Evolutionary conservation across 2,113 vertebrate genomes (phyloP), one percentile per base, ranked within the genome.

Genomic region (Pogonocichla stellata): DNA sequence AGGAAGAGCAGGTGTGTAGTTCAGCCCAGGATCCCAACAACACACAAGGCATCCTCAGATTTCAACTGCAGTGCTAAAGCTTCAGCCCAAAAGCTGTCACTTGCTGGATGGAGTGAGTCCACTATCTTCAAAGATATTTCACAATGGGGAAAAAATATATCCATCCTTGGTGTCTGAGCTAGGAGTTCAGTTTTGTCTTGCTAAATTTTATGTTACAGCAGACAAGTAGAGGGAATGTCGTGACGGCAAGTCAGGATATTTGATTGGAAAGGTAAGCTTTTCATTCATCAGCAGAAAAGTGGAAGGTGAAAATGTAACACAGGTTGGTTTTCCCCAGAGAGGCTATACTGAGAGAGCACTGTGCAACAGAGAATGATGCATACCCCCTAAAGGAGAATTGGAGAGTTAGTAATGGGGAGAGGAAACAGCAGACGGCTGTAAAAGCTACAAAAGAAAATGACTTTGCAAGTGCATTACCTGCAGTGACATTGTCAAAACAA

Each of bases 401-500:
- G 11, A 53, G 50, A 36, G n/a, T 33, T 69, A 72, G 85, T 18
- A 82, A 67, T 9, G 61, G 36, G 28, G 48, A 85, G 12, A 95
- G 17, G 47, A 87, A 58, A 61, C 12, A 69, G 74, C 11, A 73
- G 53, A 88, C 18, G 73, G 5, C 26, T 80, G 42, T 79, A 72
- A 69, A 87, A 69, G 8, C 45, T 80, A 56, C 38, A 72, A 48
- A 58, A 65, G 71, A 72, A 94, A 92, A 88, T 31, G 4, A 58
- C 53, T 89, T 83, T 86, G 25, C n/a, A 53, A 86, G 77, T 66
- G 47, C 34, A 74, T 91, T 93, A 77, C 28, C 42, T 57, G 31
- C 62, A 79, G 28, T 40, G 65, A 87, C 65, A 75, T 6, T 72
- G 74, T 92, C 81, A 92, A 95, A 96, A 95, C 87, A 91, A 77